Conservation (phyloP, 2,797 vertebrate genomes). For the Sebastes steindachneri region DNA sequence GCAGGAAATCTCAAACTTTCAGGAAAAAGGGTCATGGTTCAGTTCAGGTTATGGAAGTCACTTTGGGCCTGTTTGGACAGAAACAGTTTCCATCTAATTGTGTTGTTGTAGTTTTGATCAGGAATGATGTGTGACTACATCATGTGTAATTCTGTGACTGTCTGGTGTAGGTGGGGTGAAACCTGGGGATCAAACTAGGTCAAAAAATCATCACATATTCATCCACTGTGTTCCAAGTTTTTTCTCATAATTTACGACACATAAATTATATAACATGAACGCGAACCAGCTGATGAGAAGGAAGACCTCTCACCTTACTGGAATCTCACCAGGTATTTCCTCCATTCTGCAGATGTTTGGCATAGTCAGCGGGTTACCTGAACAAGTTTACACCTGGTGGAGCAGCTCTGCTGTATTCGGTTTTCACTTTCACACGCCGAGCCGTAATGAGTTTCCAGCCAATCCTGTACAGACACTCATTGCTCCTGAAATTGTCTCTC, state of each 20-base stretch:
- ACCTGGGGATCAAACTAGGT: constrained; percentile 2
- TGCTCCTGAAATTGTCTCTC: background rate
- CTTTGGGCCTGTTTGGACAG: background rate
- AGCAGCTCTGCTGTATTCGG: background rate
- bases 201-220: background rate
- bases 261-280: background rate
- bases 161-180: constrained; percentile 3
- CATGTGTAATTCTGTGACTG: constrained; percentile 1
- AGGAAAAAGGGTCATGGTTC: background rate
- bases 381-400: constrained; percentile 61
- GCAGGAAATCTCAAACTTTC: background rate
- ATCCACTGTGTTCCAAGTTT: background rate
- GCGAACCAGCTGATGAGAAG: background rate
- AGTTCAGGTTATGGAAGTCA: background rate
- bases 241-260: background rate
- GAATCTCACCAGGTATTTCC: constrained; percentile 43
- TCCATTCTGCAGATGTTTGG: constrained; percentile 63
- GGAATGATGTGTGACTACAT: constrained; percentile 3
- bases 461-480: background rate
- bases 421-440: constrained; percentile 5
- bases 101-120: background rate
- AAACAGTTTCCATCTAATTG: background rate
- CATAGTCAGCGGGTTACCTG: constrained; percentile 37
- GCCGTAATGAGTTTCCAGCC: background rate
- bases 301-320: constrained; percentile 19